Evolutionary conservation across 1,140 invertebrate species (phyloP).

Genomic region (Ostrea denselamellosa): DNA sequence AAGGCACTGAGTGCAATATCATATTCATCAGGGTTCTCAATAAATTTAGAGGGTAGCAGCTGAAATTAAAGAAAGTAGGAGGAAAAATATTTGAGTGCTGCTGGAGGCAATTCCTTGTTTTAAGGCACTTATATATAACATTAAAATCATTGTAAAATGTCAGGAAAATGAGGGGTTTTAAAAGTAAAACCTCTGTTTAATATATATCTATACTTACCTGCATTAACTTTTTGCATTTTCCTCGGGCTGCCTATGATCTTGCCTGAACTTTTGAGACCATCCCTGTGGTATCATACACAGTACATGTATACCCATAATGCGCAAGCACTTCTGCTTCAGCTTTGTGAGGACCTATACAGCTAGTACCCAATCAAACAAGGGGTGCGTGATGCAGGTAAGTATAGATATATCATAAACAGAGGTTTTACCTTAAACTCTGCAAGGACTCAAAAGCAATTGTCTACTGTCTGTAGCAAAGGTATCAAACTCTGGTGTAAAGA

Average conservation of each 20-base stretch:
- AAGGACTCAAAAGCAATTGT: no score
- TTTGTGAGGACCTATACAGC: background rate
- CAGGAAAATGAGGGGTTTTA: no score
- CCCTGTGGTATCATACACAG: background rate
- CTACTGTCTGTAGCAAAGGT: background rate
- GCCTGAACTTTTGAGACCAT: background rate
- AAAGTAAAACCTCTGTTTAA: background rate
- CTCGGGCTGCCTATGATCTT: background rate
- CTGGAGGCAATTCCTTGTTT: no score
- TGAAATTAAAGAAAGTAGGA: no score
- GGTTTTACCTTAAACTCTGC: background rate
- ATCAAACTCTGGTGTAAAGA: background rate
- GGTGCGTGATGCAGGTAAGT: background rate
- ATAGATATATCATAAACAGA: background rate
- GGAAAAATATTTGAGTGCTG: no score
- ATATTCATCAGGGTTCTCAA: no score
- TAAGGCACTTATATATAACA: no score
- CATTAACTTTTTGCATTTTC: conserved; percentile 21
- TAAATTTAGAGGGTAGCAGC: no score
- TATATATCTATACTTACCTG: conserved; percentile 10
- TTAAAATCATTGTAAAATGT: no score
- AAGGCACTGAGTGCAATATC: no score
- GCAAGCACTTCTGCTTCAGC: background rate
- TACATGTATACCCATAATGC: conserved; percentile 1
- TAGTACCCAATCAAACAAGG: background rate